Evolutionary conservation across 2,888 invertebrate species (phyloP), one percentile per base, ranked within the genome.

Genomic region (Napeogenes inachia): DNA sequence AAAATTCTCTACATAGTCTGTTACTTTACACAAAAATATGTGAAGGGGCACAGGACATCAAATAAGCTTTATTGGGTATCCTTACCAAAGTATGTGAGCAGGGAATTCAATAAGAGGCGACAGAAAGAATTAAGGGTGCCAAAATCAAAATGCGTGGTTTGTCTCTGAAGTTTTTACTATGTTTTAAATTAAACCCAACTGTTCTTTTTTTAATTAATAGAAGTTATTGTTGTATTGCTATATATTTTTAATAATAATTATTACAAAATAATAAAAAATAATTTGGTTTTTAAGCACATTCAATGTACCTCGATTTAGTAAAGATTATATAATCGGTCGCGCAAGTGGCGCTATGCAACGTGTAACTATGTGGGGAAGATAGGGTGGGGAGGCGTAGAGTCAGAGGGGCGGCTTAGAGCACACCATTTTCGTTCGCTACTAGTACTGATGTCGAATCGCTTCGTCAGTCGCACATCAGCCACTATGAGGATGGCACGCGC

Each of bases 341-440:
- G 84, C 85, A 83, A 88, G 89, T 89, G 86, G 89, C 89, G 89
- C 89, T 87, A 79, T 85, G 80, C 84, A 83, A 85, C 85, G 83
- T 86, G 85, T 85, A 87, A 89, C 88, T 87, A 86, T 84, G 83
- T 81, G 77, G 80, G 82, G 82, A 80, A 71, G 74, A 68, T 70
- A 75, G 81, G 79, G 82, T 74, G 83, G 82, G 83, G 79, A 80
- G 77, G 77, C 70, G 75, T 70, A 71, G 70, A 68, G 68, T 73
- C 69, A 69, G 83, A 79, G 84, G 85, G 86, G 85, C 79, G 81
- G 78, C 76, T 74, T 72, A 73, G 78, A 79, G 77, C 78, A 75
- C 81, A 82, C 86, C 84, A 82, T 84, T 85, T 83, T 84, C 80
- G 78, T 77, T 58, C 65, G 67, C 64, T 67, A 66, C 64, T 62